Conservation (phyloP, 2,113 vertebrate genomes). For the Cebidichthys violaceus region DNA sequence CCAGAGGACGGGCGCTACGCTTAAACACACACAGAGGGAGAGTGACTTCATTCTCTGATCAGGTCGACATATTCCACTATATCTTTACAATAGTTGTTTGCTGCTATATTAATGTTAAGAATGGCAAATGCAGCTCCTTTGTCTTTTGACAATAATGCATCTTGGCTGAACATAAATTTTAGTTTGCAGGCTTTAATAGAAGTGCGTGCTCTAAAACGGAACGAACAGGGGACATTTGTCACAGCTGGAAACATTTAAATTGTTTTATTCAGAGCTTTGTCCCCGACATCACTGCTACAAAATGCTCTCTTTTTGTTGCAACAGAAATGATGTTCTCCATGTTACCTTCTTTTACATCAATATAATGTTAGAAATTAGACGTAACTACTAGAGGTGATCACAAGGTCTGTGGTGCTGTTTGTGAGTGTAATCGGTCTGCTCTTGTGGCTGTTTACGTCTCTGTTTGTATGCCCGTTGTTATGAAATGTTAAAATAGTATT, state of each 20-base stretch:
- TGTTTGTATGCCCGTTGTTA: background rate
- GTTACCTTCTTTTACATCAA: slow-evolving; percentile 6
- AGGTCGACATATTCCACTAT: background rate
- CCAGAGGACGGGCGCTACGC: background rate
- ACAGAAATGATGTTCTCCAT: slow-evolving; percentile 5
- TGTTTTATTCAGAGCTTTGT: slow-evolving; percentile 29
- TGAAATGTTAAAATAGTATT: background rate
- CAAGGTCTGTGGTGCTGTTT: slow-evolving; percentile 5
- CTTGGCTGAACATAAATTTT: slow-evolving; percentile 6
- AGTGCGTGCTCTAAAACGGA: background rate
- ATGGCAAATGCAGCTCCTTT: background rate
- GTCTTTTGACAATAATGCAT: background rate
- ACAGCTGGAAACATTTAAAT: slow-evolving; percentile 11
- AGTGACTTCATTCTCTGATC: background rate
- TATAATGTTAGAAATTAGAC: slow-evolving; percentile 16
- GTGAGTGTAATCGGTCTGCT: slow-evolving; percentile 6
- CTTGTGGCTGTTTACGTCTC: background rate
- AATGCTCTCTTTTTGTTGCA: slow-evolving; percentile 16
- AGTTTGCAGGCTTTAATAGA: slow-evolving; percentile 31
- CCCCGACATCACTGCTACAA: background rate
- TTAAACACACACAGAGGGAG: background rate
- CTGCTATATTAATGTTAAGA: background rate
- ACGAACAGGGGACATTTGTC: slow-evolving; percentile 18
- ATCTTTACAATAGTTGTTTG: background rate
- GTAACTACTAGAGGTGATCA: slow-evolving; percentile 9